Evolutionary conservation across 2,888 invertebrate species (phyloP).

Genomic region (Amaurobius ferox): DNA sequence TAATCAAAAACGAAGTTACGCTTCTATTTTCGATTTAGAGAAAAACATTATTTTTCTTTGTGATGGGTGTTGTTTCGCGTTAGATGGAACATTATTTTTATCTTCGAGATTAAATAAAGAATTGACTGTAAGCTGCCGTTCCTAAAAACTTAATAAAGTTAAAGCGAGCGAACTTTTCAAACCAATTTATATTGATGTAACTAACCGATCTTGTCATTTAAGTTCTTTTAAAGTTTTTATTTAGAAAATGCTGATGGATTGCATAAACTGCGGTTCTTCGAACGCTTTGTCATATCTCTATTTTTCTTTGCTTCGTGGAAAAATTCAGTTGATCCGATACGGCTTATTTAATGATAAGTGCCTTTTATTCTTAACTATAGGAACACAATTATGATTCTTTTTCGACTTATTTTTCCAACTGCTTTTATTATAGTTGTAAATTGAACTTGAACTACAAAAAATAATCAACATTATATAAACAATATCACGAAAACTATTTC

Average conservation of each 20-base stretch:
- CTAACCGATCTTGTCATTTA: conserved; percentile 5
- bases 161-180: background rate
- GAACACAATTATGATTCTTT: too few species aligned
- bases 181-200: background rate
- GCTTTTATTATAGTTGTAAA: too few species aligned
- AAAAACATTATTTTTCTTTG: conserved; percentile 16
- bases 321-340: too few species aligned
- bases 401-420: too few species aligned
- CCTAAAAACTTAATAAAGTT: background rate
- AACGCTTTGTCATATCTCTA: too few species aligned
- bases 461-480: too few species aligned
- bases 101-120: background rate
- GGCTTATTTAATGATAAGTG: too few species aligned
- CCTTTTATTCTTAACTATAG: too few species aligned
- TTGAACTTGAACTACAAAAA: too few species aligned
- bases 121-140: background rate
- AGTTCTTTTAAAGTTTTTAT: background rate
- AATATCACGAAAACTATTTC: too few species aligned
- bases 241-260: background rate
- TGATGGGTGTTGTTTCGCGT: conserved; percentile 12
- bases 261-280: too few species aligned
- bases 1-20: conserved; percentile 15
- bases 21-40: background rate
- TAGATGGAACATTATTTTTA: conserved; percentile 12
- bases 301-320: too few species aligned